Evolutionary conservation across 2,888 invertebrate species (phyloP).

Genomic region (Tetropium fuscum): DNA sequence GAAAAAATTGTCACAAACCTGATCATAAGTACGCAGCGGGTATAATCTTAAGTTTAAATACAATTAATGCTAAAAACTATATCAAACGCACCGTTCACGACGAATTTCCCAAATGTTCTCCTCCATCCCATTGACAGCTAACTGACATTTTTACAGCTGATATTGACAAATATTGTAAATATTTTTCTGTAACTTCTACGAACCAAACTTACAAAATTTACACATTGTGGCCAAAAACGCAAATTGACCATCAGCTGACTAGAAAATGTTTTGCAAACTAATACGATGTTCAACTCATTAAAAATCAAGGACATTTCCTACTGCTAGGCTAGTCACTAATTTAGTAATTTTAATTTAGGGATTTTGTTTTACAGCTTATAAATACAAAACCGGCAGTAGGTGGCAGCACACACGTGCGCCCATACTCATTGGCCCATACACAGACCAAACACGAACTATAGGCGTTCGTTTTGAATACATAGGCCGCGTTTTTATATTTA

Average conservation of each 20-base stretch:
- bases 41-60: slow-evolving; percentile 19
- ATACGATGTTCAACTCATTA: slow-evolving; percentile 48
- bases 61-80: slow-evolving; percentile 5
- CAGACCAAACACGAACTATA: no score
- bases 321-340: neutral
- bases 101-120: slow-evolving; percentile 53
- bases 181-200: slow-evolving; percentile 26
- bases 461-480: no score
- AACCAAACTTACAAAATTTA: slow-evolving; percentile 46
- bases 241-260: slow-evolving; percentile 61
- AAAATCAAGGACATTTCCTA: slow-evolving; percentile 51
- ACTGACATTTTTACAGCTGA: slow-evolving; percentile 64
- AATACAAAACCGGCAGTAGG: no score
- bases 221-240: slow-evolving; percentile 57
- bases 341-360: slow-evolving; percentile 7
- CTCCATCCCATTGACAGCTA: slow-evolving; percentile 57
- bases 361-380: neutral
- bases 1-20: slow-evolving; percentile 23
- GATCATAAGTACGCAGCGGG: slow-evolving; percentile 28
- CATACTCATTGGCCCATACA: no score
- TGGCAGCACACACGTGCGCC: no score
- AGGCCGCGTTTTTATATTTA: no score
- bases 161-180: slow-evolving; percentile 51
- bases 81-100: slow-evolving; percentile 53
- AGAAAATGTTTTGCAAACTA: slow-evolving; percentile 56